Evolutionary conservation across 1,140 invertebrate species (phyloP).

Genomic region (Zaprionus africanus): DNA sequence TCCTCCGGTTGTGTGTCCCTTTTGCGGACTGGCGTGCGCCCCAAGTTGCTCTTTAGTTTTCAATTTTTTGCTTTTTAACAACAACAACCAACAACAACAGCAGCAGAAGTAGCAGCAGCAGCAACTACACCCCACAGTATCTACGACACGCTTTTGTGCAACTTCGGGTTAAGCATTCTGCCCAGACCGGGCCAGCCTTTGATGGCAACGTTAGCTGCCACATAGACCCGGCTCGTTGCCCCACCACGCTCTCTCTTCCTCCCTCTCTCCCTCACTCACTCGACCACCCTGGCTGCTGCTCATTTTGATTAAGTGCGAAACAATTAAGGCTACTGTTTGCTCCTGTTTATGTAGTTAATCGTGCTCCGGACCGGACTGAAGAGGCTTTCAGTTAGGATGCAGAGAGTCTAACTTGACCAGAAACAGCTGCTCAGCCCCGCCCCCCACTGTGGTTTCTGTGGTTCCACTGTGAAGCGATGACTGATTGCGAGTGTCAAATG

Average conservation of each 20-base stretch:
- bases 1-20: conserved; percentile 46
- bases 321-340: conserved; percentile 74
- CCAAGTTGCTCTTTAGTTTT: conserved; percentile 82
- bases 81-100: conserved; percentile 41
- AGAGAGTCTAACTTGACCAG: conserved; percentile 28
- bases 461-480: conserved; percentile 14
- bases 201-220: conserved; percentile 33
- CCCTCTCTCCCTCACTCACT: background rate
- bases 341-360: conserved; percentile 77
- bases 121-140: conserved; percentile 49
- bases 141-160: conserved; percentile 71
- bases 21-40: conserved; percentile 71
- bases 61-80: conserved; percentile 77
- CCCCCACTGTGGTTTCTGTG: conserved; percentile 9
- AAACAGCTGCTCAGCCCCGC: conserved; percentile 55
- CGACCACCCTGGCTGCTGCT: conserved; percentile 55
- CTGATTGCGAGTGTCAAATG: conserved; percentile 9
- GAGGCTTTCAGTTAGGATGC: conserved; percentile 9
- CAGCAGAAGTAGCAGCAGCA: conserved; percentile 40
- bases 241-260: background rate
- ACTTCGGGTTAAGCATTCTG: conserved; percentile 61
- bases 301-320: conserved; percentile 82
- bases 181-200: conserved; percentile 33
- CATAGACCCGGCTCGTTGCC: conserved; percentile 19
- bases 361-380: conserved; percentile 31